Evolutionary conservation across 2,888 invertebrate genomes (phyloP).

Genomic region (Palloptera scutellata): DNA sequence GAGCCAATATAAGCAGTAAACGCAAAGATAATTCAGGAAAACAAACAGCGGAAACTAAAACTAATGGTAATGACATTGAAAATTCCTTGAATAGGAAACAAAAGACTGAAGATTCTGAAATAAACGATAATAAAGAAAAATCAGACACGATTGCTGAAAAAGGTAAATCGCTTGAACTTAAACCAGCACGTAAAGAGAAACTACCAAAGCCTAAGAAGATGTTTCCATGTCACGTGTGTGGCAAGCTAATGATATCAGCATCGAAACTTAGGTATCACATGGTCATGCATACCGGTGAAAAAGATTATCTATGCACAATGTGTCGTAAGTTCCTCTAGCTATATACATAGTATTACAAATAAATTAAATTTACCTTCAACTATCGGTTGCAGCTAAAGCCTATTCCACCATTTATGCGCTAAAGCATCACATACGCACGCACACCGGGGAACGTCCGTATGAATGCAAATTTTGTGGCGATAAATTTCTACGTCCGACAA

Average conservation of each 20-base stretch:
- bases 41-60: conserved; percentile 10
- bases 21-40: not conserved
- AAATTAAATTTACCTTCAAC: not conserved
- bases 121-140: not conserved
- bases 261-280: conserved; percentile 50
- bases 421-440: conserved; percentile 52
- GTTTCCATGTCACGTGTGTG: conserved; percentile 48
- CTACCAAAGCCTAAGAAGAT: conserved; percentile 44
- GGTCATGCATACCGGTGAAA: conserved; percentile 54
- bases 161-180: conserved; percentile 18
- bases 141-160: conserved; percentile 16
- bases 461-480: conserved; percentile 52
- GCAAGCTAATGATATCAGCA: conserved; percentile 48
- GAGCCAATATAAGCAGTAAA: conserved; percentile 35
- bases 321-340: conserved; percentile 47
- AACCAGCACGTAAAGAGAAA: conserved; percentile 37
- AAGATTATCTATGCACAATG: conserved; percentile 50
- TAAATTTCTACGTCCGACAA: conserved; percentile 51
- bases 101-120: conserved; percentile 3
- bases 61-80: conserved; percentile 10
- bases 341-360: not conserved
- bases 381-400: conserved; percentile 46
- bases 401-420: conserved; percentile 54
- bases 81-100: conserved; percentile 3
- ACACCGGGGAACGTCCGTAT: conserved; percentile 54